Evolutionary conservation across 2,797 vertebrate species (phyloP).

Genomic region (Triplophysa bombifrons): DNA sequence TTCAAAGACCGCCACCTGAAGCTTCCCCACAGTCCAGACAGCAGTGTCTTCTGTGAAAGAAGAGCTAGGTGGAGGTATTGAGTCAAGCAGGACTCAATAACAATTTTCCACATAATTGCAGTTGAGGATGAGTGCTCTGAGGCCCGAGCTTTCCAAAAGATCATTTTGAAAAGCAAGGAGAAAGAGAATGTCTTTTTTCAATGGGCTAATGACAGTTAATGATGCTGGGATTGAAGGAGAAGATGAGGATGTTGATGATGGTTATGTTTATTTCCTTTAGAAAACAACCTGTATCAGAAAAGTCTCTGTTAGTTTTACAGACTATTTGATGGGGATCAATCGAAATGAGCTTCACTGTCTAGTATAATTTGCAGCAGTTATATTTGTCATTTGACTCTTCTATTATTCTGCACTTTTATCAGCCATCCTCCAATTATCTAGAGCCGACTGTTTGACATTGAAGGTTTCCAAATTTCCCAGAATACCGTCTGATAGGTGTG

Average conservation of each 20-base stretch:
- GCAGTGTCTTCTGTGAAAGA: conserved; percentile 55
- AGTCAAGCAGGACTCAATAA: conserved; percentile 57
- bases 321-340: conserved; percentile 7
- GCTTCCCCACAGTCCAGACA: conserved; percentile 4
- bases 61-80: conserved; percentile 71
- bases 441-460: conserved; percentile 11
- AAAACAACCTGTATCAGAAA: conserved; percentile 20
- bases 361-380: background rate
- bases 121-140: conserved; percentile 32
- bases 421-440: conserved; percentile 4
- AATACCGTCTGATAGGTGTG: background rate
- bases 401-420: background rate
- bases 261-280: conserved; percentile 21
- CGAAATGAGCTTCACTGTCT: conserved; percentile 9
- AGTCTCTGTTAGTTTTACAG: conserved; percentile 1
- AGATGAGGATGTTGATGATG: conserved; percentile 20
- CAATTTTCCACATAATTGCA: conserved; percentile 57
- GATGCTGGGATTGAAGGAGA: conserved; percentile 26
- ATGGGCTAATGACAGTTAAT: conserved; percentile 49
- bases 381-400: conserved; percentile 4
- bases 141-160: conserved; percentile 15
- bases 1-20: conserved; percentile 24
- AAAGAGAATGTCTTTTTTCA: conserved; percentile 21
- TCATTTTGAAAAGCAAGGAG: conserved; percentile 26
- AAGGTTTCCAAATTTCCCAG: background rate